Evolutionary conservation across 2,888 invertebrate species (phyloP), one percentile per base, ranked within the genome.

Genomic region (Halocaridina rubra): DNA sequence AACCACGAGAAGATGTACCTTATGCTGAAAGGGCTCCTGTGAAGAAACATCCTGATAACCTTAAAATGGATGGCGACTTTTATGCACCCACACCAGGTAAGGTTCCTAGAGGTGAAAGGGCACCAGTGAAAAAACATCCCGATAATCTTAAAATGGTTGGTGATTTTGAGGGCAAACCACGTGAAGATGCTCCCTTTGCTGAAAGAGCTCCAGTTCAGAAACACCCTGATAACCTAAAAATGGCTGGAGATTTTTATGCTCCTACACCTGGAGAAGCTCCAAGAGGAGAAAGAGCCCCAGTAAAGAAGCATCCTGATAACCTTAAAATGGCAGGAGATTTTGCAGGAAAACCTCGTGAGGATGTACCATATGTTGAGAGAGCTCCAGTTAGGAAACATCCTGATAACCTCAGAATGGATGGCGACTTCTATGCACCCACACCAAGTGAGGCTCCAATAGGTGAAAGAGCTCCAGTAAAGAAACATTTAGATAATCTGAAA

Each of bases 1-100:
- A 39, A 10, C 29, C 59, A 4, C 71, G 89, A 32, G 89, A 90
- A 8, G 79, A 80, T 22, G 79, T 90, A 93, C 4, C 93, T 92
- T 69, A 77, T 16, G 91, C 90, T 10, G 91, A 91, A 22, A 75
- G 91, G 71, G 90, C 91, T 24, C 89, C 89, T 29, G 81, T 86
- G 0, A 80, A 81, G 57, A 88, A 84, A 74, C 88, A 87, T n/a
- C 88, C 86, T 2, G 92, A 93, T 84, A 93, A 93, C 89, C 89
- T 94, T 0, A 90, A 90, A 90, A 93, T 95, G 92, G 94, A 94
- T 90, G 95, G 95, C 1, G 93, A 92, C 67, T 92, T 93, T 77
- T 32, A 76, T 8, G 74, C 72, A 16, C 33, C 32, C 16, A 29
- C 67, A 1, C 74, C 39, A 3, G 64, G 30, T 5, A 61, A 79